phyloP scores from a whole-genome alignment of 1,140 invertebrate species.

The Apis cerana region DNA sequence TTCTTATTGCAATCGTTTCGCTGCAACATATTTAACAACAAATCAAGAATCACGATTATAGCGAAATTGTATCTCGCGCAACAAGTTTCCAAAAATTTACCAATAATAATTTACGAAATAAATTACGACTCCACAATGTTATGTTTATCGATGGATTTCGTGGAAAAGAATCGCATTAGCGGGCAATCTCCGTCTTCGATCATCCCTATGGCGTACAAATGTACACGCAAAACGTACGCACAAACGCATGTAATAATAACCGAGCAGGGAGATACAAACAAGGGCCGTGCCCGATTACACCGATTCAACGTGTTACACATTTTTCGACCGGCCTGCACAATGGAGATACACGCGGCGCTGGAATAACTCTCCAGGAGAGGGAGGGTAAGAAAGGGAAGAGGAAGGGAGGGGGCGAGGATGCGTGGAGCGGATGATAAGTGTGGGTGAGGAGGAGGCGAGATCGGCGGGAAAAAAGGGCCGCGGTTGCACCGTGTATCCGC shows the following conservation, averaged over 20 bases:
- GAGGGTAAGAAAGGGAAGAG: no score
- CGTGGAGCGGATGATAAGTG: constrained; percentile 52
- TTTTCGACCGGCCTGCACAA: constrained; percentile 45
- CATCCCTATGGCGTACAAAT: no score
- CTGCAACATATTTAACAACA: no score
- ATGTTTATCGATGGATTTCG: no score
- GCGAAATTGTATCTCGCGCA: no score
- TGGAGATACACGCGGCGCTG: constrained; percentile 5
- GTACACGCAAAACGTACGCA: constrained; percentile 20
- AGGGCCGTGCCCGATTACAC: constrained; percentile 46
- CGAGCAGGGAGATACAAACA: constrained; percentile 49
- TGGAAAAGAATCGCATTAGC: neutral
- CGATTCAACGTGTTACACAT: constrained; percentile 50
- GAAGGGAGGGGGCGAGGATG: neutral
- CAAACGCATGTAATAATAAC: constrained; percentile 52
- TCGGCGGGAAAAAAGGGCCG: constrained; percentile 53
- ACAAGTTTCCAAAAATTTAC: no score
- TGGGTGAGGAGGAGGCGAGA: constrained; percentile 53
- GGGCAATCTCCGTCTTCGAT: no score
- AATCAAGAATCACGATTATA: no score
- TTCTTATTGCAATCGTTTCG: no score
- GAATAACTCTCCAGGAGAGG: neutral
- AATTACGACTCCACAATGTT: no score
- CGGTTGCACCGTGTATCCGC: constrained; percentile 50
- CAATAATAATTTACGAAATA: no score